phyloP scores from a whole-genome alignment of 1,140 invertebrate genomes.

The Branchinecta lynchi region DNA sequence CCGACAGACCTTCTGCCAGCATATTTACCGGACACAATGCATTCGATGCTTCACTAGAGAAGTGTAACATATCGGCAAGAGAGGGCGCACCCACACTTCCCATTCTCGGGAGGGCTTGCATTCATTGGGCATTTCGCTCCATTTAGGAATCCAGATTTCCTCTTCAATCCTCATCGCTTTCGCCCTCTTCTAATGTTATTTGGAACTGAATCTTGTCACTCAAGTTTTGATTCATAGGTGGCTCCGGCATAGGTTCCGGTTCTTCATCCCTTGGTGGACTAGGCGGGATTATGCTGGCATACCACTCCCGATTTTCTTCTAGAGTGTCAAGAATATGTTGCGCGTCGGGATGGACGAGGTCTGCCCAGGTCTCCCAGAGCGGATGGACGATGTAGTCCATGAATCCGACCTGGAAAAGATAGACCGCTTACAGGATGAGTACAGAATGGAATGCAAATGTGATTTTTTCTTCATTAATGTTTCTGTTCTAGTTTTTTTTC shows the following conservation, averaged over 20 bases:
- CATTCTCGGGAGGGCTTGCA: too few species aligned
- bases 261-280: constrained; percentile 33
- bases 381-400: constrained; percentile 99
- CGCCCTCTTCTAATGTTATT: constrained; percentile 70
- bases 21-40: too few species aligned
- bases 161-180: constrained; percentile 28
- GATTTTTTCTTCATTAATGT: too few species aligned
- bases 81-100: too few species aligned
- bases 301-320: constrained; percentile 97
- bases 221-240: constrained; percentile 32
- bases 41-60: too few species aligned
- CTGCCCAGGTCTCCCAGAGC: constrained; percentile 98
- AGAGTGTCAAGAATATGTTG: constrained; percentile 93
- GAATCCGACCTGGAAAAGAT: constrained; percentile 65
- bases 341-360: constrained; percentile 94
- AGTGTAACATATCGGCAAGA: too few species aligned
- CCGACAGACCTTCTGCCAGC: too few species aligned
- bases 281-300: constrained; percentile 55
- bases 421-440: background rate
- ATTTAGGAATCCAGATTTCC: too few species aligned
- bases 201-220: constrained; percentile 35
- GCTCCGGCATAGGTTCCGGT: too few species aligned
- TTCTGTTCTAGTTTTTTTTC: too few species aligned
- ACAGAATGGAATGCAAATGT: too few species aligned
- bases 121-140: too few species aligned